Percentiles rank a stretch among this genome's conserved stretches.
phyloP scores from a whole-genome alignment of 1,140 invertebrate genomes.

The Ylistrum balloti region DNA sequence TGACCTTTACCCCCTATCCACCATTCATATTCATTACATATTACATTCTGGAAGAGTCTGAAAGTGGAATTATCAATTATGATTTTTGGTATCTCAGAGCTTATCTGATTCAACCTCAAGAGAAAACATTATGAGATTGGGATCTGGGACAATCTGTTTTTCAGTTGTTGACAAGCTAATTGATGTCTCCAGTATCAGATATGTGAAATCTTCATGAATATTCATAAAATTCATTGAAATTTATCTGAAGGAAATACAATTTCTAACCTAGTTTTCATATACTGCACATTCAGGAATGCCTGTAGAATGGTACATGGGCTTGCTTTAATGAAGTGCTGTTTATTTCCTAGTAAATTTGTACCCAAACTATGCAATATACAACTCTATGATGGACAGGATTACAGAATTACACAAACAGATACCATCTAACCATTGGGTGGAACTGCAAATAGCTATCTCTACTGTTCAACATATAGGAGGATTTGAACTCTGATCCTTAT shows the following conservation, averaged over 20 bases:
- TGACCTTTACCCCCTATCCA: background rate
- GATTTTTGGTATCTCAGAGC: background rate
- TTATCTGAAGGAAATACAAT: background rate
- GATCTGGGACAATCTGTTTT: background rate
- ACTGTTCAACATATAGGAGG: too few relatives aligned
- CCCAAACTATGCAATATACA: too few relatives aligned
- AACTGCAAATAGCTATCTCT: too few relatives aligned
- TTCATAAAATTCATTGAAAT: constrained; percentile 11
- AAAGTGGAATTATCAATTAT: background rate
- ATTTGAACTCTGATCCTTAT: too few relatives aligned
- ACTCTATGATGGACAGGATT: too few relatives aligned
- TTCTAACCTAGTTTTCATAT: too few relatives aligned
- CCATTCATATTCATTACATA: background rate
- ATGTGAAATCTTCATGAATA: background rate
- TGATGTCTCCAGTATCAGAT: background rate
- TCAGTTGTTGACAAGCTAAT: background rate
- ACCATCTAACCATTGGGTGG: too few relatives aligned
- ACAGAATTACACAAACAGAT: too few relatives aligned
- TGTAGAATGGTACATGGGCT: too few relatives aligned
- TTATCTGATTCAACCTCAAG: background rate
- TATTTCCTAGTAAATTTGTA: too few relatives aligned
- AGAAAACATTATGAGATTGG: background rate
- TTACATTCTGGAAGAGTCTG: background rate
- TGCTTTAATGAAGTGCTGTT: too few relatives aligned
- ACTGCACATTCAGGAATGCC: too few relatives aligned